Evolutionary conservation across 2,113 vertebrate genomes (phyloP).

Genomic region (Megaceryle maxima): DNA sequence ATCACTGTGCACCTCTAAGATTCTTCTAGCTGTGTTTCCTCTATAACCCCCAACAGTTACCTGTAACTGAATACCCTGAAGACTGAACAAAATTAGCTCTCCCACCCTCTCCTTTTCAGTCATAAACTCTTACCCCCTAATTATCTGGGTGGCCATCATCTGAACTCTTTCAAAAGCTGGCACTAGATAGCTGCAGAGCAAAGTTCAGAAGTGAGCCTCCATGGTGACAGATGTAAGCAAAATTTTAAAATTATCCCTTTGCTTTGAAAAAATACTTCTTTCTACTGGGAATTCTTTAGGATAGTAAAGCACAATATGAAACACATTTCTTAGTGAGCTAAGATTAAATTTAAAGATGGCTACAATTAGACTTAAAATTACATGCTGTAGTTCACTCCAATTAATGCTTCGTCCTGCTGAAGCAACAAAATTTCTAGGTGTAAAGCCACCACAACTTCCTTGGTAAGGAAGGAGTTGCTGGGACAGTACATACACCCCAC

Average conservation of each 20-base stretch:
- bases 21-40: neutral
- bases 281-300: neutral
- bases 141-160: neutral
- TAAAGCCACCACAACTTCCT: neutral
- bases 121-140: neutral
- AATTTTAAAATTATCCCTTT: neutral
- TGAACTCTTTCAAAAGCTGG: neutral
- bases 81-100: neutral
- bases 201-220: neutral
- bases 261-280: neutral
- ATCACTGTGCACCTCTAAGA: neutral
- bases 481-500: neutral
- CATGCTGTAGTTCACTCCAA: neutral
- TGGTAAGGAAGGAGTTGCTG: neutral
- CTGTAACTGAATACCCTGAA: neutral
- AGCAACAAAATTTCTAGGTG: neutral
- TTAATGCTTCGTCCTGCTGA: neutral
- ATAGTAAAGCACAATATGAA: neutral
- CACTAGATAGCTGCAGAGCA: neutral
- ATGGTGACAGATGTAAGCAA: neutral
- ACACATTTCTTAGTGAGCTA: neutral
- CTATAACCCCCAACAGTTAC: rapidly evolving
- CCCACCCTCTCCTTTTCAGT: neutral
- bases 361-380: neutral
- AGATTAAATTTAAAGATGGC: neutral